Conservation (phyloP, 2,888 invertebrate genomes). For the Apotomis betuletana region DNA sequence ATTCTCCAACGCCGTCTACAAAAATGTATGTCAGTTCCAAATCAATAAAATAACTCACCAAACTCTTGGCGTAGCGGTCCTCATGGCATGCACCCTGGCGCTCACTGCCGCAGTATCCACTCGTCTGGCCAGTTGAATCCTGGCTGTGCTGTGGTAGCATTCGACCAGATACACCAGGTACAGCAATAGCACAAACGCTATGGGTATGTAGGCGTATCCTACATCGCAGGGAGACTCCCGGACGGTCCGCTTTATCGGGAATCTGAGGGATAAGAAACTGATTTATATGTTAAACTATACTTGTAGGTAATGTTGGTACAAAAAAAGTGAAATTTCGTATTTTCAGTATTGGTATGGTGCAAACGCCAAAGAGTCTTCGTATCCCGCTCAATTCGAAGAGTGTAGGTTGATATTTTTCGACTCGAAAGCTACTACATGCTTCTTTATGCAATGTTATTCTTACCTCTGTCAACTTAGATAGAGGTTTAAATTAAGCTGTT, state of each 20-base stretch:
- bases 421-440: too few relatives aligned
- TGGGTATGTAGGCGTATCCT: conserved; percentile 92
- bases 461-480: too few relatives aligned
- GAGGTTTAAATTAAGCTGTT: too few relatives aligned
- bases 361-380: too few relatives aligned
- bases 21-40: too few relatives aligned
- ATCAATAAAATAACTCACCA: conserved; percentile 79
- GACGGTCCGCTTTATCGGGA: conserved; percentile 85
- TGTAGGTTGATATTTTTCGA: too few relatives aligned
- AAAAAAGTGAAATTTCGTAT: too few relatives aligned
- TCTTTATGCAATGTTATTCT: too few relatives aligned
- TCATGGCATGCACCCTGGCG: conserved; percentile 86
- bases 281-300: conserved; percentile 50
- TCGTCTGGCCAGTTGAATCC: conserved; percentile 86
- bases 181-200: conserved; percentile 90
- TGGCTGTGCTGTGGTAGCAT: conserved; percentile 91
- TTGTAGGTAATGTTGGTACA: not conserved
- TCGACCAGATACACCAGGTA: conserved; percentile 92
- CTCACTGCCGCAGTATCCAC: conserved; percentile 87
- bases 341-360: too few relatives aligned
- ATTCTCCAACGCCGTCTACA: too few relatives aligned
- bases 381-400: too few relatives aligned
- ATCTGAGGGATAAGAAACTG: conserved; percentile 74
- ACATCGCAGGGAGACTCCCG: conserved; percentile 90
- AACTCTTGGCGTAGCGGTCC: conserved; percentile 88